Conservation (phyloP, 2,113 vertebrate genomes). For the Bujurquina vittata region DNA sequence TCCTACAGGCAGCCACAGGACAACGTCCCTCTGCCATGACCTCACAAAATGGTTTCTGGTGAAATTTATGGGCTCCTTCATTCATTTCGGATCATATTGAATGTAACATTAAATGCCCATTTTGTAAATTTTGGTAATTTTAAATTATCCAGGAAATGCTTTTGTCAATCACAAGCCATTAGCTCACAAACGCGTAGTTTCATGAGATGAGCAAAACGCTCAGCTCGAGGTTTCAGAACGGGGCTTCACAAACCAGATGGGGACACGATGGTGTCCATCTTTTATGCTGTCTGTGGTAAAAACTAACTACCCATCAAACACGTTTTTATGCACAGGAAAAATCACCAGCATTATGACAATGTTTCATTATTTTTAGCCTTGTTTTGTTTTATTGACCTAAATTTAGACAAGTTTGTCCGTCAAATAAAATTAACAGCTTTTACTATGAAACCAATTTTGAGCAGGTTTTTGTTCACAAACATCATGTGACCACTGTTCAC, state of each 20-base stretch:
- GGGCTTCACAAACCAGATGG: background rate
- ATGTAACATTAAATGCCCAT: background rate
- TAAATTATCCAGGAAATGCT: background rate
- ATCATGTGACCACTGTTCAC: no score
- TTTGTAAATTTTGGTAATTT: background rate
- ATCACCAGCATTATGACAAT: no score
- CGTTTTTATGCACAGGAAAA: no score
- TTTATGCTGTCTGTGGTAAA: background rate
- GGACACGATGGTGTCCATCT: background rate
- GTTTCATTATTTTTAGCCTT: no score
- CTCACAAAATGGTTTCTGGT: background rate
- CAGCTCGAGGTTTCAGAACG: background rate
- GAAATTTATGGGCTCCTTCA: background rate
- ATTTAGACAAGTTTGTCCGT: no score
- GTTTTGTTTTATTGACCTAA: no score
- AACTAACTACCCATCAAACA: background rate
- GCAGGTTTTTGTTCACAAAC: no score
- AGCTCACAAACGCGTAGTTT: background rate
- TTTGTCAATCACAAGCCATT: background rate
- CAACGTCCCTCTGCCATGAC: fast-evolving
- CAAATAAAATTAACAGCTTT: no score
- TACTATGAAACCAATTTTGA: no score
- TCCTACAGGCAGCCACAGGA: background rate
- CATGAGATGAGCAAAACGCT: background rate
- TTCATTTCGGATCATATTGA: background rate